A percentile compares a stretch with the other conserved stretches of the same genome.
Conservation (phyloP, 2,888 invertebrate species). For the Stenodema calcarata region DNA sequence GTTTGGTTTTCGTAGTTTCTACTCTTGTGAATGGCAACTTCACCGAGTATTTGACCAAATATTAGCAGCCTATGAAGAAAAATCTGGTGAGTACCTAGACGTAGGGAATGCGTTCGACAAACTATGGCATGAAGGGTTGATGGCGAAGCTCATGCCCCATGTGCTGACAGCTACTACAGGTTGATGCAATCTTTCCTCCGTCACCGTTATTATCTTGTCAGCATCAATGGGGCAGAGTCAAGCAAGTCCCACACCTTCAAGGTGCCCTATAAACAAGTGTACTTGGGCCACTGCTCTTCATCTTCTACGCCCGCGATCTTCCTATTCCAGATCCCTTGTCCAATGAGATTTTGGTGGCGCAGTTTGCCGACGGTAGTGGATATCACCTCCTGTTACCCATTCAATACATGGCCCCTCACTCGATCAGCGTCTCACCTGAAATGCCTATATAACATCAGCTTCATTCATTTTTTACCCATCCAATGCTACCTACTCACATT, state of each 20-base stretch:
- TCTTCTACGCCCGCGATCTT: background rate
- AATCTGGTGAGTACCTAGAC: background rate
- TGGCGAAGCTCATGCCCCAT: background rate
- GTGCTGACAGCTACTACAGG: background rate
- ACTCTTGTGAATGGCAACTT: background rate
- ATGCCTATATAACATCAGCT: too few relatives aligned
- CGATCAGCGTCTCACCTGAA: too few relatives aligned
- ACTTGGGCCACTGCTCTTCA: background rate
- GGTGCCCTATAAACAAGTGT: background rate
- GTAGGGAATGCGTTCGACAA: background rate
- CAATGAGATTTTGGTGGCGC: too few relatives aligned
- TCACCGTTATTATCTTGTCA: background rate
- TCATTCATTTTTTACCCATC: too few relatives aligned
- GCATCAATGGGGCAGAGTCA: background rate
- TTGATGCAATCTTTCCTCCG: background rate
- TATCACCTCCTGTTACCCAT: too few relatives aligned
- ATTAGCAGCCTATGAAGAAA: too few relatives aligned
- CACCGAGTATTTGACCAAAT: too few relatives aligned
- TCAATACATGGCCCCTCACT: too few relatives aligned
- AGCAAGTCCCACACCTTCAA: background rate
- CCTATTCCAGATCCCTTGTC: background rate
- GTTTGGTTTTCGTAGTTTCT: too few relatives aligned
- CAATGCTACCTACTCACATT: too few relatives aligned
- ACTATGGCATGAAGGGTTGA: background rate
- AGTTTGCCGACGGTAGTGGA: too few relatives aligned